Evolutionary conservation across 2,888 invertebrate genomes (phyloP).

Genomic region (Athalia cordata): DNA sequence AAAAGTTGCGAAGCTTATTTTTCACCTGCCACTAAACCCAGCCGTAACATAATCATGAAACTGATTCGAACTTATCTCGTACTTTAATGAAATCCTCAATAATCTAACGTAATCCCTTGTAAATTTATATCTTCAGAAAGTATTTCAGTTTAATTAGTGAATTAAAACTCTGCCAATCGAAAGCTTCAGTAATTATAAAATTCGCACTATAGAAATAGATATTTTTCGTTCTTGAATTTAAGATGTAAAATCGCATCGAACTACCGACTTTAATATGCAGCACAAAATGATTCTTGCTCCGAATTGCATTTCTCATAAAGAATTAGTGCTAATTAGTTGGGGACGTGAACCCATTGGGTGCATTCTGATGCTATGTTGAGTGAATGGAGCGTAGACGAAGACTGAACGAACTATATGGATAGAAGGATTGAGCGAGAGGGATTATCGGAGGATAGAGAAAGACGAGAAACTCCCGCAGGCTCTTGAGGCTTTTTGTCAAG

Average conservation of each 20-base stretch:
- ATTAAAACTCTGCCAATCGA: no score
- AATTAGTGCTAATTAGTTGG: conserved; percentile 34
- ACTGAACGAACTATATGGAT: conserved; percentile 19
- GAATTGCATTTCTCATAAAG: conserved; percentile 10
- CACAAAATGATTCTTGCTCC: not conserved
- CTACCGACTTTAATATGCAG: no score
- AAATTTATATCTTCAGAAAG: no score
- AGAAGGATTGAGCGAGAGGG: not conserved
- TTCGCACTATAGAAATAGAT: no score
- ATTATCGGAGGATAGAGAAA: conserved; percentile 17
- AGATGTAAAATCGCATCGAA: no score
- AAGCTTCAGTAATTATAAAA: no score
- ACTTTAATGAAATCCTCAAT: not conserved
- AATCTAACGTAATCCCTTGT: no score
- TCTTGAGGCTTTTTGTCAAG: conserved; percentile 30
- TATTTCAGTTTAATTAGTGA: no score
- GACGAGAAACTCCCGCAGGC: conserved; percentile 35
- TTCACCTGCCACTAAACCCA: not conserved
- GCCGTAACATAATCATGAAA: not conserved
- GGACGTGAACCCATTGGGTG: conserved; percentile 33
- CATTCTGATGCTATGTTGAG: not conserved
- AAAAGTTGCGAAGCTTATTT: not conserved
- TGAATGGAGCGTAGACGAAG: conserved; percentile 30
- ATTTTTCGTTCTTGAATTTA: no score
- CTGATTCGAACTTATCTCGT: not conserved